Percentiles rank a stretch among this genome's conserved stretches.
Conservation (phyloP, 2,113 vertebrate genomes). For the Spilogale gracilis region DNA sequence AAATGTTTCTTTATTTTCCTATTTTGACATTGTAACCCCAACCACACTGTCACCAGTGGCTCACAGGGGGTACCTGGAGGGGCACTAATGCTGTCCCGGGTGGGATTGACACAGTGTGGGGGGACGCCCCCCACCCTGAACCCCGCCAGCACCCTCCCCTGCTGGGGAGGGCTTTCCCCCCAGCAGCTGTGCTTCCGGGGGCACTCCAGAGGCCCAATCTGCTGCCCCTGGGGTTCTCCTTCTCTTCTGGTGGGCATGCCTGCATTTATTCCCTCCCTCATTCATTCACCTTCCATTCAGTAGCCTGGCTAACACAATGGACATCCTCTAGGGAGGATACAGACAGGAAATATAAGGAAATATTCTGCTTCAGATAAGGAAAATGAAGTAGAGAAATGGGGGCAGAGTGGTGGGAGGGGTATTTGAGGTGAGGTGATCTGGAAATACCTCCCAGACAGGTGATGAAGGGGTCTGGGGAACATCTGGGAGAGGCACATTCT, state of each 20-base stretch:
- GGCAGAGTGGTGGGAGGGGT: neutral
- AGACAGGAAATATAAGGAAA: too few species aligned
- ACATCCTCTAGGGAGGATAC: rapidly evolving
- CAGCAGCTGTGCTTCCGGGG: rapidly evolving
- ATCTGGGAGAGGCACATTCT: neutral
- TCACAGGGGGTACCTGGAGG: neutral
- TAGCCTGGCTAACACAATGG: too few species aligned
- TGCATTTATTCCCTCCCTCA: rapidly evolving
- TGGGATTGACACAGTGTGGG: rapidly evolving
- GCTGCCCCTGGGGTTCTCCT: neutral
- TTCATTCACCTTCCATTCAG: rapidly evolving
- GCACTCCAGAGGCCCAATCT: rapidly evolving
- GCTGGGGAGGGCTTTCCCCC: rapidly evolving
- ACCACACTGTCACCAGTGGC: neutral
- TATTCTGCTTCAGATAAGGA: rapidly evolving
- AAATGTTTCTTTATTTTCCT: neutral
- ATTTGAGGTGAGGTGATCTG: too few species aligned
- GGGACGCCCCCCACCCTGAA: neutral
- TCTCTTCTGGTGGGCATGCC: neutral
- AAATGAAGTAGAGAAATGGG: neutral
- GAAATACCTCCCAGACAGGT: neutral
- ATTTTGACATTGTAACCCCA: neutral
- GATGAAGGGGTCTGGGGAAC: neutral
- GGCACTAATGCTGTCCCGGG: neutral
- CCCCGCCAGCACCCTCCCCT: neutral